A percentile compares a stretch with the other conserved stretches of the same genome.
These are phyloP conservation scores for Rotaria socialis DNA, from an alignment of 2,888 invertebrate genomes.

Conservation along the genomic window DNA sequence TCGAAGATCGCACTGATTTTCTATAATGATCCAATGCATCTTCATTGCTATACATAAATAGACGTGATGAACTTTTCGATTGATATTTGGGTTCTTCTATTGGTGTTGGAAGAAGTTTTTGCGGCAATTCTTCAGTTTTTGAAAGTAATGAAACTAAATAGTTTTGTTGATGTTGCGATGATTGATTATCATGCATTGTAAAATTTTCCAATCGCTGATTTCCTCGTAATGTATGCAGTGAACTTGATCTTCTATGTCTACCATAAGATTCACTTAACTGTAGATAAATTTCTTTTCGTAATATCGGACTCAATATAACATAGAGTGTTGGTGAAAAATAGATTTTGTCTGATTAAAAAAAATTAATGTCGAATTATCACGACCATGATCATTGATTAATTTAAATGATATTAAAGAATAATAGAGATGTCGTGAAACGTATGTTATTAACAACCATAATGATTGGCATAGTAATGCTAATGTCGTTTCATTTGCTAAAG, in stretches of 20 bases:
- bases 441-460: conserved; percentile 2
- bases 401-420: conserved; percentile 7
- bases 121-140: too few species aligned
- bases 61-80: too few species aligned
- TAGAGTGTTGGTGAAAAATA: conserved; percentile 1
- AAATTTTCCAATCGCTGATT: too few species aligned
- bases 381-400: neutral
- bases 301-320: conserved; percentile 32
- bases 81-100: too few species aligned
- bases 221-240: neutral
- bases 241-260: neutral
- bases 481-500: neutral
- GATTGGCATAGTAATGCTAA: conserved; percentile 25
- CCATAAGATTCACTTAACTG: neutral
- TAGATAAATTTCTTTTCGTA: neutral
- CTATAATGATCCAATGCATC: too few species aligned
- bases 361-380: neutral
- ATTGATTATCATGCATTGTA: too few species aligned
- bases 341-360: neutral
- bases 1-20: too few species aligned
- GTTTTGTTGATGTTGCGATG: too few species aligned
- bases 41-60: too few species aligned
- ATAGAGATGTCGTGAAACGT: conserved; percentile 8
- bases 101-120: too few species aligned
- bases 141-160: too few species aligned